These are phyloP conservation scores for Chlorops oryzae DNA, from an alignment of 1,140 invertebrate genomes.

Conservation along the genomic window DNA sequence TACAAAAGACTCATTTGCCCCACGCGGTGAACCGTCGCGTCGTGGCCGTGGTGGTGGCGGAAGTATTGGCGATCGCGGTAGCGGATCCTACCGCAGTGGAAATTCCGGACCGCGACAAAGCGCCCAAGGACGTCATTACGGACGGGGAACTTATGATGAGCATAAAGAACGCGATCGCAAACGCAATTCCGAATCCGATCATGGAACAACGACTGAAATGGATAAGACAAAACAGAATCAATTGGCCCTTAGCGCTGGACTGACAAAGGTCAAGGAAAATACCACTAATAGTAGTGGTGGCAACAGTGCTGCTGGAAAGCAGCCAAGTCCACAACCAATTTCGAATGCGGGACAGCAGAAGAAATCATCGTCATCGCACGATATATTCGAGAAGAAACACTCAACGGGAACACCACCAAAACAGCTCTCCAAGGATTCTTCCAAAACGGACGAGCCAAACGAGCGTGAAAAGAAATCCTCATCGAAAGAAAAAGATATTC, in stretches of 20 bases:
- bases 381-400: conserved; percentile 12
- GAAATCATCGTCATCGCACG: conserved; percentile 8
- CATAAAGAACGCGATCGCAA: conserved; percentile 46
- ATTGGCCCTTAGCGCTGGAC: conserved; percentile 59
- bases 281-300: conserved; percentile 13
- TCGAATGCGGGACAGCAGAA: background rate
- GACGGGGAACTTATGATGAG: conserved; percentile 50
- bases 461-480: conserved; percentile 13
- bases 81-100: conserved; percentile 26
- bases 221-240: conserved; percentile 67
- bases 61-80: conserved; percentile 36
- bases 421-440: conserved; percentile 20
- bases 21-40: conserved; percentile 74
- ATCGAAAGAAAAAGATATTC: conserved; percentile 16
- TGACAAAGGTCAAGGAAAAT: conserved; percentile 49
- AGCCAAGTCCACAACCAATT: conserved; percentile 20
- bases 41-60: conserved; percentile 63
- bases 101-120: conserved; percentile 34
- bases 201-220: conserved; percentile 44
- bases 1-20: conserved; percentile 56
- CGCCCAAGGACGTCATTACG: conserved; percentile 50
- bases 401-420: conserved; percentile 10
- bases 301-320: conserved; percentile 2
- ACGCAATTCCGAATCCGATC: conserved; percentile 41
- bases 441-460: background rate